Base-by-base conservation (phyloP, 1,140 invertebrate species). In the Papilio dardanus region DNA sequence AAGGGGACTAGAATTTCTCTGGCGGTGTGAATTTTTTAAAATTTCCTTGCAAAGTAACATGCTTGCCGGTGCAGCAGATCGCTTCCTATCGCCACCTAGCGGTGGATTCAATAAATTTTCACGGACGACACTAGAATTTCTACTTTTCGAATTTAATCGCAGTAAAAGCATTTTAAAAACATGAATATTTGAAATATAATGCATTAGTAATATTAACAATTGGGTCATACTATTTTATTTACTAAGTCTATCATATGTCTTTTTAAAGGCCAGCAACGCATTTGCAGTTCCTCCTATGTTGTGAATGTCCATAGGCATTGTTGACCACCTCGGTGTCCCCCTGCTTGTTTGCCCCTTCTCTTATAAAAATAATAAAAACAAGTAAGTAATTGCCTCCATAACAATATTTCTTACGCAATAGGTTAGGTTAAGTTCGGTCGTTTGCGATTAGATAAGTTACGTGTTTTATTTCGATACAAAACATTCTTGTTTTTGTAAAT, bases 101-200 rank as follows among this genome's bases (percentile, higher is more conserved):
- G 28, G 24, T 42, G 28, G 46, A 73, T 73, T 33, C 69, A 73
- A 73, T 73, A 73, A 73, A 73, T 73, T 73, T 73, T 73, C 69
- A 73, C 28, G 30, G 30, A 73, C 69, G 46, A 50, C 69, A 73
- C 69, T 54, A 73, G 30, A 73, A 73, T 73, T n/a, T 73, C 46
- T 73, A 24, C 46, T 54, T 73, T 73, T 16, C 46, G 69, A 50
- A 50, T 73, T 73, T 73, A 54, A 50, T 73, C 42, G 46, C 12
- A 73, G 14, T 73, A 73, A 73, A 73, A 73, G 35, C 68, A 71
- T 46, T 71, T 71, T 42, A 46, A 42, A 28, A 14, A 58, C 54
- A 77, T 79, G 71, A 74, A 77, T 79, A 74, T 81, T 14, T 37
- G 10, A 58, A 30, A 54, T 54, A 54, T 54, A 54, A 58, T 28